Evolutionary conservation across 2,113 vertebrate species (phyloP).

Genomic region (Malurus elegans): DNA sequence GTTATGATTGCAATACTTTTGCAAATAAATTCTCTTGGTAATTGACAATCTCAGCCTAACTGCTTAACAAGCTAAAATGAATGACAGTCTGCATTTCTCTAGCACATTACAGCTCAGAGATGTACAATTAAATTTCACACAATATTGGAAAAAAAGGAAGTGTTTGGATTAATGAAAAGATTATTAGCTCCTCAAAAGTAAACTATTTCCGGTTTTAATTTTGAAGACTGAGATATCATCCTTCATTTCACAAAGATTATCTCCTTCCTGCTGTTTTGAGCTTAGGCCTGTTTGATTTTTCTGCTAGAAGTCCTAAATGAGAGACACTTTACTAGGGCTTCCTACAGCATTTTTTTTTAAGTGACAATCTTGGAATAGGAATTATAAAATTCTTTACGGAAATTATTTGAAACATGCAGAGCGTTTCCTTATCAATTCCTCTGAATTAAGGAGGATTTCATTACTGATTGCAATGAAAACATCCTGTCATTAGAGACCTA

Average conservation of each 20-base stretch:
- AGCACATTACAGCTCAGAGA: background rate
- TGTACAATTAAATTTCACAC: background rate
- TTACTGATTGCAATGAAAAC: background rate
- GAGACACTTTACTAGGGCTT: background rate
- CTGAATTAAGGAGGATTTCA: background rate
- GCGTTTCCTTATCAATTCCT: background rate
- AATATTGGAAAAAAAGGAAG: background rate
- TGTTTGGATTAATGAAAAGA: background rate
- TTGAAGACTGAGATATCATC: background rate
- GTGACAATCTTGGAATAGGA: background rate
- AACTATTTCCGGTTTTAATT: background rate
- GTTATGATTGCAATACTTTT: background rate
- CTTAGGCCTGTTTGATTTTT: background rate
- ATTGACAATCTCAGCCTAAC: background rate
- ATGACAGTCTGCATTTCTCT: background rate
- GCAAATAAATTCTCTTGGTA: background rate
- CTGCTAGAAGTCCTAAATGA: background rate
- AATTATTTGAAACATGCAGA: background rate
- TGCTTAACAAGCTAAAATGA: background rate
- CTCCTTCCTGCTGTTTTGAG: background rate
- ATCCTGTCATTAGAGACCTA: background rate
- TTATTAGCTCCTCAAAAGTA: background rate
- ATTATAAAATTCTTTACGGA: background rate
- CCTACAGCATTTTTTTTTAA: background rate
- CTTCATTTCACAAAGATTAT: background rate